phyloP scores from a whole-genome alignment of 2,888 invertebrate genomes.

The Acrobeloides nanus region DNA sequence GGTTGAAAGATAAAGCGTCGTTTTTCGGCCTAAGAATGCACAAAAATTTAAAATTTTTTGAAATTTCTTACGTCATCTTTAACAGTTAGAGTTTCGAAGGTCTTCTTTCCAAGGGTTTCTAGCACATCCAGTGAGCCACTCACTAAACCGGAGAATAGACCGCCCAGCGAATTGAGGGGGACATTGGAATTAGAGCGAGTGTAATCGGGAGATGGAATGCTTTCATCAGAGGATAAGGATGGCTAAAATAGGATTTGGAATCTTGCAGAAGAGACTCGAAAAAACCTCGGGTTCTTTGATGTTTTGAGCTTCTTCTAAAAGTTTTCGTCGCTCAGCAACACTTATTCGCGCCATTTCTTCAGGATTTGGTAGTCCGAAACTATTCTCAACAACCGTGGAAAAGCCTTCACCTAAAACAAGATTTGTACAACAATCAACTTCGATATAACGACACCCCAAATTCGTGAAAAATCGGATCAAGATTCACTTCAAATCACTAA shows the following conservation, averaged over 20 bases:
- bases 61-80: conserved; percentile 61
- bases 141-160: conserved; percentile 45
- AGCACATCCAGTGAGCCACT: conserved; percentile 66
- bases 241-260: conserved; percentile 15
- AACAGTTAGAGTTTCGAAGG: conserved; percentile 87
- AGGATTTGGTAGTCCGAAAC: conserved; percentile 76
- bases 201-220: background rate
- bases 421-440: background rate
- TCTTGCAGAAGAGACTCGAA: background rate
- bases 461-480: conserved; percentile 2
- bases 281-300: conserved; percentile 26
- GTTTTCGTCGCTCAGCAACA: conserved; percentile 24
- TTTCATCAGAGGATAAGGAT: conserved; percentile 22
- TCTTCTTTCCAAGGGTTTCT: conserved; percentile 87
- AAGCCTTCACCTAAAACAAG: conserved; percentile 67
- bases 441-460: background rate
- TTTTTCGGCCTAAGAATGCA: conserved; percentile 14
- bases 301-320: conserved; percentile 26
- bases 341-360: conserved; percentile 64
- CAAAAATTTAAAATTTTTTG: background rate
- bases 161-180: conserved; percentile 11
- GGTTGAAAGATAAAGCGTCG: conserved; percentile 24
- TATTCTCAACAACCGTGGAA: conserved; percentile 68
- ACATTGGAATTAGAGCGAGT: conserved; percentile 1
- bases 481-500: background rate